Conservation (phyloP, 37 sponge, comb jelly and placozoan genomes). For the Dysidea cf. avara region DNA sequence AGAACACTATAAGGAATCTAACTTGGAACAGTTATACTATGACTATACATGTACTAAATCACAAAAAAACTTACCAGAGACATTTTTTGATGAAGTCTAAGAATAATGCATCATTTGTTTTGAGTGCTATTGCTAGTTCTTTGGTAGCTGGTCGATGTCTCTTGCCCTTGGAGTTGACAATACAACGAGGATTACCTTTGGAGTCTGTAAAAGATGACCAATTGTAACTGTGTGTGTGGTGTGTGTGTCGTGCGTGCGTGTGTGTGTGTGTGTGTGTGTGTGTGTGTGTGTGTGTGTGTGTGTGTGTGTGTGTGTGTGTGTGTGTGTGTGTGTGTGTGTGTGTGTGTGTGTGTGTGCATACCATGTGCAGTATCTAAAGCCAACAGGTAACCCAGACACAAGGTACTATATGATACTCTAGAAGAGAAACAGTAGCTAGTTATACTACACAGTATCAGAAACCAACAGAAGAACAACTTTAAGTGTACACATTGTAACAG, state of each 20-base stretch:
- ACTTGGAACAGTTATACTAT: not conserved
- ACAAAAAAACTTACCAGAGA: constrained; percentile 33
- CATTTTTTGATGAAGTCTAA: constrained; percentile 87
- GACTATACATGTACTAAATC: not conserved
- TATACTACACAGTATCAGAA: no score
- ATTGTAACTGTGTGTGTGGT: no score
- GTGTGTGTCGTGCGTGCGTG: not conserved
- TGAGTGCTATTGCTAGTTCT: constrained; percentile 58
- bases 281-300: not conserved
- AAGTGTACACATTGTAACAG: no score
- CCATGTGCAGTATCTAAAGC: no score
- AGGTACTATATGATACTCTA: no score
- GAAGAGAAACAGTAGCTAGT: no score
- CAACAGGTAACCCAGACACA: no score
- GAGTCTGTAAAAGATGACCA: constrained; percentile 50
- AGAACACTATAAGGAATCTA: not conserved
- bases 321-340: no score
- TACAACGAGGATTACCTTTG: constrained; percentile 73
- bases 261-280: not conserved
- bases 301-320: no score
- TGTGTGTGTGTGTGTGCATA: no score
- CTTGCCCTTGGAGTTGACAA: constrained; percentile 78
- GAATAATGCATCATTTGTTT: constrained; percentile 72
- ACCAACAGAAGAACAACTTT: no score
- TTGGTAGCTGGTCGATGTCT: constrained; percentile 66